Conservation (phyloP, 2,888 invertebrate genomes). For the Cancer borealis region DNA sequence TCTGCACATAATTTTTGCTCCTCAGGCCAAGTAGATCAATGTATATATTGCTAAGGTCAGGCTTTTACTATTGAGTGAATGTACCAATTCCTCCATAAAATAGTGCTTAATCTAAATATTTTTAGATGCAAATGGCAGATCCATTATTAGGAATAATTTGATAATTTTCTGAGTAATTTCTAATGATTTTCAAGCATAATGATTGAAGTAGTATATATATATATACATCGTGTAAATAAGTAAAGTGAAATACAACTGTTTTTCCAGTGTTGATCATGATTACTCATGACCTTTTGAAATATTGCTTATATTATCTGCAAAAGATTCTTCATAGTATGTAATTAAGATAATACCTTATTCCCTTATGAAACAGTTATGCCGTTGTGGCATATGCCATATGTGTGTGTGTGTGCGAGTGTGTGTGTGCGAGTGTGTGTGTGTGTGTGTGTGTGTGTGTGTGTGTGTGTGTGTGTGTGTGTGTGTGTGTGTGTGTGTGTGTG, state of each 20-base stretch:
- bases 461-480: too few species aligned
- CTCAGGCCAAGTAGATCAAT: neutral
- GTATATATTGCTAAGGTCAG: neutral
- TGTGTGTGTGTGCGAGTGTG: too few species aligned
- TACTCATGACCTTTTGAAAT: neutral
- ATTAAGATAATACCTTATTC: too few species aligned
- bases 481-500: too few species aligned
- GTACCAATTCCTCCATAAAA: too few species aligned
- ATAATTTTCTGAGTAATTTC: neutral
- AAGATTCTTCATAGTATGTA: too few species aligned
- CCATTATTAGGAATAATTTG: too few species aligned
- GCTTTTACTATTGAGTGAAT: neutral
- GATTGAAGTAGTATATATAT: neutral
- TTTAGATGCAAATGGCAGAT: neutral
- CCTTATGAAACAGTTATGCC: too few species aligned
- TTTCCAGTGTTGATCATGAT: neutral
- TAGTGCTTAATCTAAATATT: neutral
- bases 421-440: too few species aligned
- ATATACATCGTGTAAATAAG: neutral
- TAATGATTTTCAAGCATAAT: neutral
- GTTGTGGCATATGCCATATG: too few species aligned
- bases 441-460: too few species aligned
- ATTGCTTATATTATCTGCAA: neutral
- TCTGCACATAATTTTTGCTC: neutral
- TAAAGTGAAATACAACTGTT: neutral